Conservation (phyloP, 2,888 invertebrate species). For the Hybos culiciformis region DNA sequence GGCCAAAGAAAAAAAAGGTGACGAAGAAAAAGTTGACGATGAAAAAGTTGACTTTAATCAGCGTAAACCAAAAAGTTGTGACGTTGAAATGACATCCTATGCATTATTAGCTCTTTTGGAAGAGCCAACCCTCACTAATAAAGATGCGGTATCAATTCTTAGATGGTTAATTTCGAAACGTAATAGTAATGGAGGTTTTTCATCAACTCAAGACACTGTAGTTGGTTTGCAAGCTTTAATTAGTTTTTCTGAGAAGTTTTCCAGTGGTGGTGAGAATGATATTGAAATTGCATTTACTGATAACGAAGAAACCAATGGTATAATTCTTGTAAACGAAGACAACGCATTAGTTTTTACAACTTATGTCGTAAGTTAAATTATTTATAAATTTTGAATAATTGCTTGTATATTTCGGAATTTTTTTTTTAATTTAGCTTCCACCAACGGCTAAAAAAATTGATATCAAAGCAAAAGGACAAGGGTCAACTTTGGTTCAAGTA, state of each 20-base stretch:
- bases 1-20: conserved; percentile 46
- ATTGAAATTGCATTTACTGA: conserved; percentile 23
- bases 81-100: conserved; percentile 78
- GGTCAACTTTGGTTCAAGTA: conserved; percentile 64
- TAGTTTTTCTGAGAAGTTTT: conserved; percentile 46
- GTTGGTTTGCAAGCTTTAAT: conserved; percentile 58
- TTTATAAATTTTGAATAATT: background rate
- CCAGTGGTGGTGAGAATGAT: conserved; percentile 24
- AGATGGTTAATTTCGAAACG: conserved; percentile 60
- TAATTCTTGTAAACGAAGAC: conserved; percentile 46
- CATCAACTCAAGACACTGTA: conserved; percentile 67
- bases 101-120: conserved; percentile 56
- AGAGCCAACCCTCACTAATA: conserved; percentile 26
- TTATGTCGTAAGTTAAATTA: conserved; percentile 44
- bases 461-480: conserved; percentile 64
- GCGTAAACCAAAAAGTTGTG: conserved; percentile 48
- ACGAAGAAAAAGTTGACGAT: conserved; percentile 46
- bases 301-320: conserved; percentile 18
- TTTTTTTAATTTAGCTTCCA: conserved; percentile 20
- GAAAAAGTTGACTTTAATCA: too few relatives aligned
- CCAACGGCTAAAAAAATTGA: conserved; percentile 45
- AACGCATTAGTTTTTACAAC: conserved; percentile 74
- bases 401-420: background rate
- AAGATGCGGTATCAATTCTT: too few relatives aligned
- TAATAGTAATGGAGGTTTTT: conserved; percentile 54